Percentiles rank a stretch among this genome's conserved stretches.
These are phyloP conservation scores for Alligator sinensis DNA, from an alignment of 2,113 vertebrate species.

Conservation along the genomic window DNA sequence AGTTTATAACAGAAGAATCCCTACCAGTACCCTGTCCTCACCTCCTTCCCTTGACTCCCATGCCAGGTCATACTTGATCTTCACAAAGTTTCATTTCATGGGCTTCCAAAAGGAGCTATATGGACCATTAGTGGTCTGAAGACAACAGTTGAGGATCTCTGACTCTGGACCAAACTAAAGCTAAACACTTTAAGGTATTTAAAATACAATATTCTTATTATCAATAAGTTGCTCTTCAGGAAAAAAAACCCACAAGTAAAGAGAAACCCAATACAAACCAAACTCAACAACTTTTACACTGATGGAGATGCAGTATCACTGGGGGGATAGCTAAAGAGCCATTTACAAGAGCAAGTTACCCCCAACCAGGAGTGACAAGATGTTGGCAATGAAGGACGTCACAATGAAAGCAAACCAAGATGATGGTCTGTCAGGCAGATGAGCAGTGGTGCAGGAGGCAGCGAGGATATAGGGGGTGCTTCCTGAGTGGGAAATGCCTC, in stretches of 20 bases:
- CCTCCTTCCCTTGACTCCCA: neutral
- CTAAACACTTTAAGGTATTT: neutral
- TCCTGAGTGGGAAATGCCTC: slow-evolving; percentile 68
- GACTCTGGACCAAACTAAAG: neutral
- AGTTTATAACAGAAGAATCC: neutral
- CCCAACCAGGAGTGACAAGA: neutral
- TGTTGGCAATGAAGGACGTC: slow-evolving; percentile 21
- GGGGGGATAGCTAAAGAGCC: neutral
- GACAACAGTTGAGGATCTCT: neutral
- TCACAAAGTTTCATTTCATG: neutral
- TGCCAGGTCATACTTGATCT: neutral
- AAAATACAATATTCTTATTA: neutral
- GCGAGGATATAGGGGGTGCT: slow-evolving; percentile 49
- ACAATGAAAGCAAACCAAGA: slow-evolving; percentile 68
- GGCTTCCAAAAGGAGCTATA: neutral
- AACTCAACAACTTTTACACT: neutral
- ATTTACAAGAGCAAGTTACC: neutral
- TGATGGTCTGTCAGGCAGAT: neutral
- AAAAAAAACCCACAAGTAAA: neutral
- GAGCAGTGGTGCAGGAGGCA: slow-evolving; percentile 40
- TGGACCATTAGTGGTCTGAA: neutral
- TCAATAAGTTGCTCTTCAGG: neutral
- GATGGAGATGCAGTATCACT: neutral
- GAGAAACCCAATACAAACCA: neutral
- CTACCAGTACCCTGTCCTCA: neutral